Evolutionary conservation across 2,888 invertebrate genomes (phyloP).

Genomic region (Oeneis ivallda): DNA sequence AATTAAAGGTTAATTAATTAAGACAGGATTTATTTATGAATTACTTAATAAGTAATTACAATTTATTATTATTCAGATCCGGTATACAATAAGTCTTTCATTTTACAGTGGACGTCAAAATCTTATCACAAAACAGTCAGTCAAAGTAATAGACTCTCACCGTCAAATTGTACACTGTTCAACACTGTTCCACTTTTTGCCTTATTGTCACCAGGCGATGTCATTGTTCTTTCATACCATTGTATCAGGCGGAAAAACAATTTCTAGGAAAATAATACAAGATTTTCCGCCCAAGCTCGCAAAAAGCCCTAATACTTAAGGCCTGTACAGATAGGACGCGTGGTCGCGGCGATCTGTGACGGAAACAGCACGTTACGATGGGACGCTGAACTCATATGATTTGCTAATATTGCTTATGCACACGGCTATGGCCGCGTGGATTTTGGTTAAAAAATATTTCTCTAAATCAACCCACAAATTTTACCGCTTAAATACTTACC

Average conservation of each 20-base stretch:
- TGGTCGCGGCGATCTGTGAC: background rate
- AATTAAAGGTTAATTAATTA: no score
- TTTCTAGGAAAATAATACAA: constrained; percentile 50
- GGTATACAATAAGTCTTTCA: background rate
- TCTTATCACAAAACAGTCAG: constrained; percentile 13
- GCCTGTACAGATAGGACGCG: background rate
- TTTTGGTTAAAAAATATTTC: no score
- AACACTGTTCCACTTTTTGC: constrained; percentile 19
- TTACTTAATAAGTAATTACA: background rate
- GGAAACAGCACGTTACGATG: no score
- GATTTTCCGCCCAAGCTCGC: constrained; percentile 55
- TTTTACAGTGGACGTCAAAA: background rate
- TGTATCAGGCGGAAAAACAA: constrained; percentile 21
- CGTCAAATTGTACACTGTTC: constrained; percentile 13
- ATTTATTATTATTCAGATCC: background rate
- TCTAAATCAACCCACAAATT: no score
- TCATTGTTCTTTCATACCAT: constrained; percentile 27
- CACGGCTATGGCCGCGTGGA: no score
- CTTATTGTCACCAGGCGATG: constrained; percentile 18
- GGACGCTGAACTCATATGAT: no score
- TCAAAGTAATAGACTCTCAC: constrained; percentile 20
- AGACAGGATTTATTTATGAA: no score
- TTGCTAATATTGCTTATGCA: no score
- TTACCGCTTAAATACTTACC: no score
- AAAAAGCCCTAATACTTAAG: constrained; percentile 49